Percentiles rank a stretch among this genome's conserved stretches.
phyloP scores from a whole-genome alignment of 2,888 invertebrate species.

The Drosophila conformis region DNA sequence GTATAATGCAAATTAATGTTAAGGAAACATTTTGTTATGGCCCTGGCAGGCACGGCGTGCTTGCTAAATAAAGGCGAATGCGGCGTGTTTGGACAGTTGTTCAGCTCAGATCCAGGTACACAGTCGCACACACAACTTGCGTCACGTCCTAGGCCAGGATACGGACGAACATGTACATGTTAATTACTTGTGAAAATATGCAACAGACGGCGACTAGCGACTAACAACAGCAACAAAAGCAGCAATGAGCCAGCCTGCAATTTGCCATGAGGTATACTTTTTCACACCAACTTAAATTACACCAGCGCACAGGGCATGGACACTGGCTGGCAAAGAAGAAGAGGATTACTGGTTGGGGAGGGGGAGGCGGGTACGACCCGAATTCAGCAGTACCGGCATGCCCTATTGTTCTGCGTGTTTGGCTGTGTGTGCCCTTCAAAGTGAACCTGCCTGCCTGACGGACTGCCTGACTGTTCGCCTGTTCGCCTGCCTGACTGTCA shows the following conservation, averaged over 20 bases:
- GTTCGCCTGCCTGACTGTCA: constrained; percentile 23
- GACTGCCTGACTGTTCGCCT: constrained; percentile 1
- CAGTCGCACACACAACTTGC: constrained; percentile 9
- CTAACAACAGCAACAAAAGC: constrained; percentile 18
- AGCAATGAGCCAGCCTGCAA: constrained; percentile 45
- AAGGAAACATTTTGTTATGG: constrained; percentile 67
- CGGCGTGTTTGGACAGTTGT: constrained; percentile 69
- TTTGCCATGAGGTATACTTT: constrained; percentile 70
- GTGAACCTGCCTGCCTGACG: constrained; percentile 43
- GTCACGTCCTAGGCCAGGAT: constrained; percentile 42
- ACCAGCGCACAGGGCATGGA: constrained; percentile 27
- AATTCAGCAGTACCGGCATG: constrained; percentile 31
- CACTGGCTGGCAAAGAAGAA: not conserved
- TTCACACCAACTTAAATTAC: constrained; percentile 72
- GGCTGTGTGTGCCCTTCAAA: constrained; percentile 57
- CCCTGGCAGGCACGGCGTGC: constrained; percentile 20
- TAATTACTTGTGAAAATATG: constrained; percentile 80
- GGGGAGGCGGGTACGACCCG: constrained; percentile 10
- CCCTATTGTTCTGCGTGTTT: constrained; percentile 35
- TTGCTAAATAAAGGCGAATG: constrained; percentile 57
- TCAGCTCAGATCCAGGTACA: constrained; percentile 36
- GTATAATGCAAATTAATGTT: constrained; percentile 75
- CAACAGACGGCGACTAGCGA: constrained; percentile 65
- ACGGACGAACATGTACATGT: constrained; percentile 68
- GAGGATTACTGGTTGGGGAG: not conserved